Evolutionary conservation across 2,797 vertebrate species (phyloP).

Genomic region (Chaunax sp.): DNA sequence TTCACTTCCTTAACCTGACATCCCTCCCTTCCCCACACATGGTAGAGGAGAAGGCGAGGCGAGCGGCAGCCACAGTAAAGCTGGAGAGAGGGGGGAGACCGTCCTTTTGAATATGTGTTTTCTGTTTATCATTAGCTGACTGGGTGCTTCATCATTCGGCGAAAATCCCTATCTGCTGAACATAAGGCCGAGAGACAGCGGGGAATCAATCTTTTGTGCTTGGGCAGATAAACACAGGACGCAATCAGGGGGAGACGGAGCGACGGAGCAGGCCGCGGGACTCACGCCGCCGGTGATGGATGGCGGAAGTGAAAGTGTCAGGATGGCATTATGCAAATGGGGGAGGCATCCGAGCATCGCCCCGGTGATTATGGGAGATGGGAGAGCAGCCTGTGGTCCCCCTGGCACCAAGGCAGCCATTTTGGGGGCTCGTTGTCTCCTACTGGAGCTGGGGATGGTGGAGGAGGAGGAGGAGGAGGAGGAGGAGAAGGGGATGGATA

Average conservation of each 20-base stretch:
- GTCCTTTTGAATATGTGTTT: conserved; percentile 90
- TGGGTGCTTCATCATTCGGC: conserved; percentile 87
- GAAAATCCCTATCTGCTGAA: conserved; percentile 90
- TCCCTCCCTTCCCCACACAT: conserved; percentile 82
- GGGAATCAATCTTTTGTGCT: conserved; percentile 93
- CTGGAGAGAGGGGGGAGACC: conserved; percentile 71
- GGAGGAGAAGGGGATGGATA: conserved; percentile 18
- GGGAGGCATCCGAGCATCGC: conserved; percentile 93
- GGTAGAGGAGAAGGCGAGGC: conserved; percentile 77
- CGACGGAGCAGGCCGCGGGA: conserved; percentile 87
- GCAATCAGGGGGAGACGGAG: conserved; percentile 88
- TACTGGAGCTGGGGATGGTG: conserved; percentile 47
- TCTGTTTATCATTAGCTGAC: conserved; percentile 88
- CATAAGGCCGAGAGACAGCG: conserved; percentile 89
- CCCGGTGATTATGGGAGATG: conserved; percentile 95
- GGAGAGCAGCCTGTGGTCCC: conserved; percentile 92
- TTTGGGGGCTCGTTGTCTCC: conserved; percentile 81
- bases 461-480: neutral
- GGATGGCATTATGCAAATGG: conserved; percentile 98
- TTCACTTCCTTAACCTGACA: conserved; percentile 90
- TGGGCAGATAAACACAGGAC: conserved; percentile 90
- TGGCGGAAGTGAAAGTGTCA: conserved; percentile 96
- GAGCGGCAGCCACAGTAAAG: conserved; percentile 75
- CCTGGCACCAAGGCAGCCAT: conserved; percentile 95
- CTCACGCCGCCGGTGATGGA: conserved; percentile 89